Evolutionary conservation across 30 jellyfish, hydroid and myxozoan species (phyloP), one percentile per base, ranked within the genome.

Genomic region (Nemopilema nomurai): DNA sequence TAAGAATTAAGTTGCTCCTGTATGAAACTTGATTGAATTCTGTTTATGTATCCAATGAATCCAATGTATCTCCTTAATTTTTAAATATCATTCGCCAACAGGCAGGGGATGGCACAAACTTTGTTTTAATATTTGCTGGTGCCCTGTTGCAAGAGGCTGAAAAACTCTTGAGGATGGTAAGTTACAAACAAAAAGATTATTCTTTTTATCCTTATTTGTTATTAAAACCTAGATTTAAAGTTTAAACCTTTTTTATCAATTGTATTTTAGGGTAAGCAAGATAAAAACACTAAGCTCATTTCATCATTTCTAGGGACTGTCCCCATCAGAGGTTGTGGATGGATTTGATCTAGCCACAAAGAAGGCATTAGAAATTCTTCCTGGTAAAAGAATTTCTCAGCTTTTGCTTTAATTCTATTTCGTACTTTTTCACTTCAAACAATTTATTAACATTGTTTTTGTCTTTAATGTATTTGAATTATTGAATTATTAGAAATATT

Each of bases 91-190:
- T n/a, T n/a, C n/a, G n/a, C n/a, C 50, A 62, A 16, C 49, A 89
- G 97, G 97, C 90, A 19, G 99, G 99, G 6, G 99, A 96, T 87
- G 99, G 99, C 20, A 96, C 99, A 28, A 96, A 96, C 71, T 90
- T 96, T 82, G 99, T 96, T 21, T 80, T 96, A 71, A 91, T 89
- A 16, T 87, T 96, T 74, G 97, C 99, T 80, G 97, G 97, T 51
- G 99, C 97, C 20, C 77, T 96, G 68, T 69, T 96, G 49, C 74
- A 63, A 22, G 84, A 77, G 49, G 99, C 99, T 21, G 99, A 90
- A 77, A 91, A 89, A 24, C 87, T 96, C 8, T 68, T 96, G 27
- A 86, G 94, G 26, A 90, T 96, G 97, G 99, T 96, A 75, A 25
- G 87, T 81, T 41, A 13, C 19, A 51, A 51, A 9, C 67, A 51